Percentiles rank a stretch among this genome's conserved stretches.
Evolutionary conservation across 2,888 invertebrate species (phyloP).

Genomic region (Harpalus rufipes): DNA sequence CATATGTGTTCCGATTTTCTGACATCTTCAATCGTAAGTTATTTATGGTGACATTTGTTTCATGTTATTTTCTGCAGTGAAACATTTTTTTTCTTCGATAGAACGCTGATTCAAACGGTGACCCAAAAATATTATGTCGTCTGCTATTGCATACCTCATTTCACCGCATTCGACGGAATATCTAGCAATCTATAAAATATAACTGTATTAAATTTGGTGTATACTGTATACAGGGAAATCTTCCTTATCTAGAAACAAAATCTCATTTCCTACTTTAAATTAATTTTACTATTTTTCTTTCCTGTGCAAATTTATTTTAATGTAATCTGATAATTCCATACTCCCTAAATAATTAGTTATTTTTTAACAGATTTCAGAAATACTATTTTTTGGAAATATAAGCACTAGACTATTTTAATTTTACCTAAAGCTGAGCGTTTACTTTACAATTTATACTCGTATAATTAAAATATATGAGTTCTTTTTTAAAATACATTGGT

Average conservation of each 20-base stretch:
- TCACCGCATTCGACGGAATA: conserved; percentile 55
- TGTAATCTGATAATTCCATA: neutral
- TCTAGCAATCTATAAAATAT: conserved; percentile 54
- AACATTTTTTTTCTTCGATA: conserved; percentile 56
- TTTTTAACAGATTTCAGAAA: too few relatives aligned
- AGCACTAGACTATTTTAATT: too few relatives aligned
- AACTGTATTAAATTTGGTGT: conserved; percentile 36
- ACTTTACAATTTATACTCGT: too few relatives aligned
- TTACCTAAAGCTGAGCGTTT: too few relatives aligned
- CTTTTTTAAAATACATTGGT: too few relatives aligned
- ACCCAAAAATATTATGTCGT: conserved; percentile 62
- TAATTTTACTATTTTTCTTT: conserved; percentile 12
- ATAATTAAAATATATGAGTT: too few relatives aligned
- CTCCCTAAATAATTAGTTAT: neutral
- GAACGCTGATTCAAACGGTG: conserved; percentile 59
- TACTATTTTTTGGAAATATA: too few relatives aligned
- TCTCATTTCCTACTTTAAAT: conserved; percentile 32
- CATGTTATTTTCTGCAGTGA: conserved; percentile 61
- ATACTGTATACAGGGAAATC: neutral
- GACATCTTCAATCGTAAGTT: conserved; percentile 63
- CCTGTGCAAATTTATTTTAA: neutral
- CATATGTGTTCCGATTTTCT: conserved; percentile 59
- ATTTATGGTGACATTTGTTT: conserved; percentile 63
- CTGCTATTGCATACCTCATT: conserved; percentile 61
- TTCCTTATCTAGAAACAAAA: conserved; percentile 15